phyloP scores from a whole-genome alignment of 1,140 invertebrate species.

The Solenopsis fugax region DNA sequence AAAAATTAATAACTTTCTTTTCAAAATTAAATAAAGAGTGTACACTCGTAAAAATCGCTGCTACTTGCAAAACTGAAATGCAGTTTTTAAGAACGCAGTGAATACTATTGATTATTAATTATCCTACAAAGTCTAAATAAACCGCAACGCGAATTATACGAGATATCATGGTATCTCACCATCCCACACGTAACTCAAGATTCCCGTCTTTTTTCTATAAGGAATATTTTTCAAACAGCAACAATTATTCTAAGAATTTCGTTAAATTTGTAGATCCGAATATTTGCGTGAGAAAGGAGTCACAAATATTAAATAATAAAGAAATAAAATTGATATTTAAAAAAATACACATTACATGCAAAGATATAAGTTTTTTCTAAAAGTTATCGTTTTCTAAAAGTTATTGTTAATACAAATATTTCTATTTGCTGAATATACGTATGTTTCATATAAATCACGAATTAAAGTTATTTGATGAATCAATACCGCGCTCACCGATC shows the following conservation, averaged over 20 bases:
- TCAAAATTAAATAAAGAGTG: too few relatives aligned
- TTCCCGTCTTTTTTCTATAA: too few relatives aligned
- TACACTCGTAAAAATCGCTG: too few relatives aligned
- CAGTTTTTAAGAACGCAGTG: too few relatives aligned
- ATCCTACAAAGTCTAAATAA: too few relatives aligned
- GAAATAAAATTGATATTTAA: neutral
- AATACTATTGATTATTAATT: too few relatives aligned
- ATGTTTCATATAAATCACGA: neutral
- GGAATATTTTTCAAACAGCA: neutral
- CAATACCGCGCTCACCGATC: neutral
- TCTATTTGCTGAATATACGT: neutral
- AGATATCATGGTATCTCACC: too few relatives aligned
- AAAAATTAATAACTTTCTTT: too few relatives aligned
- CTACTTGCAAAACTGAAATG: neutral
- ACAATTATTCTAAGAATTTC: neutral
- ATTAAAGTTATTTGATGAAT: neutral
- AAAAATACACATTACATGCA: neutral
- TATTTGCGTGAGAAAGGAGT: neutral
- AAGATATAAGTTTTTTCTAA: constrained; percentile 4
- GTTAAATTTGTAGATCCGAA: too few relatives aligned
- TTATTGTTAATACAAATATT: neutral
- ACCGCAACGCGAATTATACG: too few relatives aligned
- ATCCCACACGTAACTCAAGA: too few relatives aligned
- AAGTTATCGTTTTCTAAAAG: too few relatives aligned
- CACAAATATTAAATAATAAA: neutral